Conservation (phyloP, 2,113 vertebrate species). For the Acanthochromis polyacanthus region DNA sequence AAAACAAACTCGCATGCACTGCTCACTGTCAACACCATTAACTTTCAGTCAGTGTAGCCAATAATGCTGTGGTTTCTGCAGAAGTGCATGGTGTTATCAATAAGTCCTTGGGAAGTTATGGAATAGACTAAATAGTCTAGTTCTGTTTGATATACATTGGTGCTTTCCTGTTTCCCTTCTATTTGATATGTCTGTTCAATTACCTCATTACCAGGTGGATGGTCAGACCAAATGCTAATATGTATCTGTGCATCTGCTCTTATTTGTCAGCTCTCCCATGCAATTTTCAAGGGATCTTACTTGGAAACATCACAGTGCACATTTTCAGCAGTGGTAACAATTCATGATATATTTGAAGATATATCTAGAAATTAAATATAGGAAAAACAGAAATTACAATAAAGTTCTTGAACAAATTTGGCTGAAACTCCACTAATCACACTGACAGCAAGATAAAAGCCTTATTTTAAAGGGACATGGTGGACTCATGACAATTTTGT, state of each 20-base stretch:
- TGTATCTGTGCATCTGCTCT: conserved; percentile 24
- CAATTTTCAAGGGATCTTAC: background rate
- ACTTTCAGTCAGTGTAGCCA: background rate
- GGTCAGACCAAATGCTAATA: conserved; percentile 9
- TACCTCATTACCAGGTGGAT: conserved; percentile 34
- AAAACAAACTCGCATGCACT: background rate
- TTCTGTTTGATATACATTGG: conserved; percentile 55
- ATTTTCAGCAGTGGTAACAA: conserved; percentile 6
- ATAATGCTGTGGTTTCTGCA: conserved; percentile 27
- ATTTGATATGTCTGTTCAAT: conserved; percentile 64
- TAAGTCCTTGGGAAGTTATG: conserved; percentile 62
- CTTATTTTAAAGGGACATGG: background rate
- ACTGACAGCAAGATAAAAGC: conserved; percentile 34
- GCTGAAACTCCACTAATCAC: conserved; percentile 28
- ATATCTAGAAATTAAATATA: conserved; percentile 1
- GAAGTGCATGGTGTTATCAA: conserved; percentile 53
- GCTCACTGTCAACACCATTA: background rate
- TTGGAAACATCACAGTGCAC: background rate
- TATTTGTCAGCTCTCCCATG: background rate
- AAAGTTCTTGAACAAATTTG: background rate
- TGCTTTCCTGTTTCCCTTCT: conserved; percentile 29
- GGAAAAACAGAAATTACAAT: conserved; percentile 22
- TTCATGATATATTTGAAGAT: background rate
- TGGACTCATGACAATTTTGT: conserved; percentile 9
- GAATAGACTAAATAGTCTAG: conserved; percentile 72